A percentile compares a stretch with the other conserved stretches of the same genome.
Conservation (phyloP, 2,113 vertebrate genomes). For the Porphyrio hochstetteri region DNA sequence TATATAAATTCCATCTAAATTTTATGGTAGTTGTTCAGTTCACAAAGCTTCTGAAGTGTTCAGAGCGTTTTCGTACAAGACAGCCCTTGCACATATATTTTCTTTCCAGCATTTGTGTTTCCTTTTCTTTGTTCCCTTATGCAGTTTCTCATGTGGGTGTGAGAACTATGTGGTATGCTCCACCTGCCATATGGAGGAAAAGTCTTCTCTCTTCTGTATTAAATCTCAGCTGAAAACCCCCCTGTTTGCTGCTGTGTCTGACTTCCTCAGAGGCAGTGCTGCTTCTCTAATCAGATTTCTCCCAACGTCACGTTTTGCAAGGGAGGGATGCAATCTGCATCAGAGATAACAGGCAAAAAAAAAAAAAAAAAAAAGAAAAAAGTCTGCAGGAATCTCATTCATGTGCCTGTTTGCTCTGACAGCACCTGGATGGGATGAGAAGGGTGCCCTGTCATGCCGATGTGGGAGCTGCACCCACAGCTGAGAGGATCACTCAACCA, state of each 20-base stretch:
- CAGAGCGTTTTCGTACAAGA: background rate
- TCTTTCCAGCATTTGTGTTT: conserved; percentile 2
- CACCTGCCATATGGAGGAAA: conserved; percentile 20
- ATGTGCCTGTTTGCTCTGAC: background rate
- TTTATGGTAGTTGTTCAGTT: background rate
- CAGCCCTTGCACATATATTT: background rate
- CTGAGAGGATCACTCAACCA: background rate
- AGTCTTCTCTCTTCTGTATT: background rate
- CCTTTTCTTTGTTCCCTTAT: conserved; percentile 2
- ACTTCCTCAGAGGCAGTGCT: background rate
- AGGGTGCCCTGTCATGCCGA: rapidly evolving
- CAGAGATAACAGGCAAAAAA: background rate
- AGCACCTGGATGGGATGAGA: background rate
- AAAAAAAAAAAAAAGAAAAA: background rate
- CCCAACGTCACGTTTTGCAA: background rate
- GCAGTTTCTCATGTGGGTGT: background rate
- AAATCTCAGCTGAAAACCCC: background rate
- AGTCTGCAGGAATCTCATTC: background rate
- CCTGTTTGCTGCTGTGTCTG: background rate
- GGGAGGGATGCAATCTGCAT: background rate
- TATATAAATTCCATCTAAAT: background rate
- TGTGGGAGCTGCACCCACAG: background rate
- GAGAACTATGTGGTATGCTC: background rate
- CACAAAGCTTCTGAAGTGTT: background rate
- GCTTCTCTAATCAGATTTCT: background rate